A percentile compares a stretch with the other conserved stretches of the same genome.
Conservation (phyloP, 2,797 vertebrate genomes). For the Hephaestus fuliginosus region DNA sequence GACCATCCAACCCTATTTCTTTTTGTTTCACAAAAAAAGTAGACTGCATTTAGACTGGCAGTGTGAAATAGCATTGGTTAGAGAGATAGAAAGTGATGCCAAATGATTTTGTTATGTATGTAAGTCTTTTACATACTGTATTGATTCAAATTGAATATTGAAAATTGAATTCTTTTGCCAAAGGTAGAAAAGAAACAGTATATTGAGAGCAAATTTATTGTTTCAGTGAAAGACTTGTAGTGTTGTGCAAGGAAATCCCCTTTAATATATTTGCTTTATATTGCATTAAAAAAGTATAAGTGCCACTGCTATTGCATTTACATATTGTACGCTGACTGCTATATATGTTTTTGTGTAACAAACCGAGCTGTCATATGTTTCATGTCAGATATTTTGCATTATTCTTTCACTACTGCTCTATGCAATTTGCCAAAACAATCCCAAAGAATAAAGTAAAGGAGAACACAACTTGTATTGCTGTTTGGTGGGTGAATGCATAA, state of each 20-base stretch:
- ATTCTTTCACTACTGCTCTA: slow-evolving; percentile 69
- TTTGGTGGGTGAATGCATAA: slow-evolving; percentile 20
- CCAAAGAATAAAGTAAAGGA: slow-evolving; percentile 73
- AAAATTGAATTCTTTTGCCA: slow-evolving; percentile 65
- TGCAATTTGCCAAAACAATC: slow-evolving; percentile 67
- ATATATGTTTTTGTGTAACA: slow-evolving; percentile 59
- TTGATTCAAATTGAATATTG: slow-evolving; percentile 76
- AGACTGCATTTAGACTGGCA: slow-evolving; percentile 37
- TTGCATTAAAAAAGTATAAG: slow-evolving; percentile 66
- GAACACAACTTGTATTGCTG: slow-evolving; percentile 46
- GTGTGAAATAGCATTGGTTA: slow-evolving; percentile 27
- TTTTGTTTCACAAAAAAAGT: slow-evolving; percentile 43
- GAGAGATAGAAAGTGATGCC: slow-evolving; percentile 34
- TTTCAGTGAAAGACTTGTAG: slow-evolving; percentile 55
- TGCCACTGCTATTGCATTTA: slow-evolving; percentile 73
- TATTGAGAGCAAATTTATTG: slow-evolving; percentile 35
- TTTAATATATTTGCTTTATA: slow-evolving; percentile 84
- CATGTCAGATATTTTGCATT: slow-evolving; percentile 71
- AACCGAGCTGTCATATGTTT: slow-evolving; percentile 52
- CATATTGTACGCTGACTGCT: slow-evolving; percentile 63
- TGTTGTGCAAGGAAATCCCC: slow-evolving; percentile 57
- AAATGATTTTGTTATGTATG: slow-evolving; percentile 62
- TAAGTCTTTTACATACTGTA: slow-evolving; percentile 60
- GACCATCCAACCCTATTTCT: slow-evolving; percentile 39
- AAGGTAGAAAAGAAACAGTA: slow-evolving; percentile 58